phyloP scores from a whole-genome alignment of 2,113 vertebrate species.

The Tautogolabrus adspersus region DNA sequence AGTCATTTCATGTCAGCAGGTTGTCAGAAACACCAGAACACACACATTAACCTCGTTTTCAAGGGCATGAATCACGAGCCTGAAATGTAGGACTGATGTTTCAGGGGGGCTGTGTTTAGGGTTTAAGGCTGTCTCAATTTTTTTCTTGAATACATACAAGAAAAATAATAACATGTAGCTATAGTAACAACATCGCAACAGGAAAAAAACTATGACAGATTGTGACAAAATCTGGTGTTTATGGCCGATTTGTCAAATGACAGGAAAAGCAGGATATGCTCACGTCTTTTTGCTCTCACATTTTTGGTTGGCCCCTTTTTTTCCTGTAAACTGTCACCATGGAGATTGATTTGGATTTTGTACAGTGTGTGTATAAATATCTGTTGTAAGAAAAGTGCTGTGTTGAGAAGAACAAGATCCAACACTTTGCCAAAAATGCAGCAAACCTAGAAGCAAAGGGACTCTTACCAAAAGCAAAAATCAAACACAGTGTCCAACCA shows the following conservation, averaged over 20 bases:
- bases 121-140: neutral
- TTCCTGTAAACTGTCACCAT: no score
- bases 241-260: no score
- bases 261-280: no score
- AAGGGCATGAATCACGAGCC: conserved; percentile 1
- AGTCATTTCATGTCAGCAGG: conserved; percentile 20
- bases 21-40: conserved; percentile 8
- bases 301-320: no score
- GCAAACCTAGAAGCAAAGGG: neutral
- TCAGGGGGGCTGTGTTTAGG: neutral
- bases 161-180: no score
- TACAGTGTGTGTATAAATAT: neutral
- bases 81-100: neutral
- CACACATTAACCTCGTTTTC: neutral
- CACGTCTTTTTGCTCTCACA: no score
- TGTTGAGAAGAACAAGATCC: neutral
- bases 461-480: neutral
- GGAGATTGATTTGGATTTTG: no score
- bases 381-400: neutral
- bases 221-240: no score
- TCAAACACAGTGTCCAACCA: neutral
- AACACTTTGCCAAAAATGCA: no score
- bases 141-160: neutral
- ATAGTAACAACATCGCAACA: no score
- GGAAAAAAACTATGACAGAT: no score